Conservation (phyloP, 2,797 vertebrate genomes). For the Protonibea diacanthus region DNA sequence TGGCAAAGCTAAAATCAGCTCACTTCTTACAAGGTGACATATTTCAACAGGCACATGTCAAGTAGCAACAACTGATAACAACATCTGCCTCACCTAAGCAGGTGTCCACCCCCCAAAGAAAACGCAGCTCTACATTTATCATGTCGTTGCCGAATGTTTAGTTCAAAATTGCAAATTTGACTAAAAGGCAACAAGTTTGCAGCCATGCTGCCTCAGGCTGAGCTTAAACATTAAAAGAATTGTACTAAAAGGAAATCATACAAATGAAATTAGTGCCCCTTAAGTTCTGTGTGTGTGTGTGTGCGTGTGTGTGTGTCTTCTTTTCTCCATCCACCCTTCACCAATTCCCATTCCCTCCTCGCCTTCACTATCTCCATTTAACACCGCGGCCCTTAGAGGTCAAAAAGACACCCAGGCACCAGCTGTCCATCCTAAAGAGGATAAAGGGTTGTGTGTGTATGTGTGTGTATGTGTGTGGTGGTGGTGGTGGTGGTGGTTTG, state of each 20-base stretch:
- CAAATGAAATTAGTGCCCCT: no score
- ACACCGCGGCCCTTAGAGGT: conserved; percentile 76
- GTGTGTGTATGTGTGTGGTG: background rate
- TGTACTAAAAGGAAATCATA: background rate
- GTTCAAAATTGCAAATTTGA: background rate
- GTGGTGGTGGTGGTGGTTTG: conserved; percentile 1
- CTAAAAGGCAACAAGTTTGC: background rate
- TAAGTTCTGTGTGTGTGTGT: background rate
- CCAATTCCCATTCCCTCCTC: conserved; percentile 57
- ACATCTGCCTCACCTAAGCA: background rate
- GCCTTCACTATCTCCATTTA: conserved; percentile 66
- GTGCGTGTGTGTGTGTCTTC: conserved; percentile 16
- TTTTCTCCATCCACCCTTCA: conserved; percentile 29
- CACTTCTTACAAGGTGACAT: background rate
- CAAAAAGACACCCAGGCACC: conserved; percentile 72
- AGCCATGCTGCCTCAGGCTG: no score
- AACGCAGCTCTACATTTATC: background rate
- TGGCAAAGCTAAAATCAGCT: background rate
- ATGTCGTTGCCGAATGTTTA: no score
- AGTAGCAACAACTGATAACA: background rate
- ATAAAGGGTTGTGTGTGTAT: conserved; percentile 30
- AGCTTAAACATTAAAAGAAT: background rate
- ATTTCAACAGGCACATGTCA: background rate
- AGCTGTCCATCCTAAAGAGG: conserved; percentile 80
- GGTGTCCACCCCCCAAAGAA: background rate